Percentiles rank a stretch among this genome's conserved stretches.
Conservation (phyloP, 2,113 vertebrate genomes). For the Psephotus haematonotus region DNA sequence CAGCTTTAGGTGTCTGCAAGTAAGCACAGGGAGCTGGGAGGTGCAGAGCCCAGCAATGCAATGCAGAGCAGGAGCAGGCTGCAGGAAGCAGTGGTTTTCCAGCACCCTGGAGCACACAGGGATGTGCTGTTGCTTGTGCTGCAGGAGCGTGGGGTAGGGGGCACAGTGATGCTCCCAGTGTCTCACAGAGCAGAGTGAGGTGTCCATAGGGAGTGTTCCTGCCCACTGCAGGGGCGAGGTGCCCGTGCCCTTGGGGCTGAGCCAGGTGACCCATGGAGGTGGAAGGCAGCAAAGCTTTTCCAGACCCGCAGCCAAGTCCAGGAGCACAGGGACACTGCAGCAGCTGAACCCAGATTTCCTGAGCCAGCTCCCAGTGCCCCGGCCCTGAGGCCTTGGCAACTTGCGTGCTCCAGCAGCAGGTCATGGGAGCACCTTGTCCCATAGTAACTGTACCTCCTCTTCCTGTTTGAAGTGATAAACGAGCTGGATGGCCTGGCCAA, state of each 20-base stretch:
- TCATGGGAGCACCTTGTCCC: conserved; percentile 40
- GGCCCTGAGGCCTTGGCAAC: conserved; percentile 49
- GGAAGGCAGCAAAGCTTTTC: conserved; percentile 55
- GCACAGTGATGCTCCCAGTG: rapidly evolving
- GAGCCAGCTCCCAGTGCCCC: conserved; percentile 65
- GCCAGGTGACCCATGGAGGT: conserved; percentile 12
- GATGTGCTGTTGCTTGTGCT: background rate
- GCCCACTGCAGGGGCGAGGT: background rate
- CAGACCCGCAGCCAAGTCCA: background rate
- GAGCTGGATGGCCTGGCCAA: conserved; percentile 96
- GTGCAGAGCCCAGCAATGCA: background rate
- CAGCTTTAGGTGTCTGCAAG: background rate
- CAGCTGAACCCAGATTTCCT: conserved; percentile 68
- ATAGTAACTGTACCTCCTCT: conserved; percentile 42
- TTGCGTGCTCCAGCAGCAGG: conserved; percentile 40
- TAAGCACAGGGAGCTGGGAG: background rate
- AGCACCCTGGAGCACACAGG: rapidly evolving
- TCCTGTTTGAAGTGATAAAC: conserved; percentile 87
- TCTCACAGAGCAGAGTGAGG: background rate
- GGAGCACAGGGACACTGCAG: conserved; percentile 2
- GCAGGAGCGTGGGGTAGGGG: background rate
- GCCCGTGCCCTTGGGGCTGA: rapidly evolving
- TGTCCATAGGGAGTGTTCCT: background rate
- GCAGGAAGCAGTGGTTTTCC: background rate
- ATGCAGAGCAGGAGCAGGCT: background rate